Evolutionary conservation across 1,140 invertebrate genomes (phyloP).

Genomic region (Pseudachorutes palmiensis): DNA sequence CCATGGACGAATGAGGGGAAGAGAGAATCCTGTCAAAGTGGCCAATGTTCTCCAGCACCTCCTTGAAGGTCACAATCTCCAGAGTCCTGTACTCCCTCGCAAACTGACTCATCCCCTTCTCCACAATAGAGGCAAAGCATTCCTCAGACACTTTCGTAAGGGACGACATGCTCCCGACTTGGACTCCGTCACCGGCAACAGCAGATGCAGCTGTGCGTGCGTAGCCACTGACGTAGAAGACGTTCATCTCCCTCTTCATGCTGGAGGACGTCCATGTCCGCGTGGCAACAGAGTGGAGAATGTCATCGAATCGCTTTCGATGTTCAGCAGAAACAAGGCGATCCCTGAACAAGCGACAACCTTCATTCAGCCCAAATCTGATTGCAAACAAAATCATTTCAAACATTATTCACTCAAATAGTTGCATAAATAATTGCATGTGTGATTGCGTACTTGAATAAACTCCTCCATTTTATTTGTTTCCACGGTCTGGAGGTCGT

Average conservation of each 20-base stretch:
- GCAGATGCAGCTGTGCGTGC: not conserved
- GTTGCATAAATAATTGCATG: constrained; percentile 23
- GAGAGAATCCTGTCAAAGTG: constrained; percentile 56
- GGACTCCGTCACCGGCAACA: not conserved
- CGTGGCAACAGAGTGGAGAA: constrained; percentile 50
- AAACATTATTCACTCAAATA: not conserved
- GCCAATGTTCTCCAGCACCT: constrained; percentile 57
- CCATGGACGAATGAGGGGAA: constrained; percentile 54
- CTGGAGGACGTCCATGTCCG: constrained; percentile 45
- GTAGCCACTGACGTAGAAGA: not conserved
- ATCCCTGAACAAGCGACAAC: constrained; percentile 65
- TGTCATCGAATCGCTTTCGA: constrained; percentile 55
- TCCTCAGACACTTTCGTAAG: constrained; percentile 45
- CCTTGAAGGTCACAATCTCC: constrained; percentile 53
- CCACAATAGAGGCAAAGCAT: constrained; percentile 54
- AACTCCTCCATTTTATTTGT: constrained; percentile 8
- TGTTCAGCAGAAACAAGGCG: constrained; percentile 61
- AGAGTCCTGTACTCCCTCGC: constrained; percentile 54
- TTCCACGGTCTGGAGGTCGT: constrained; percentile 41
- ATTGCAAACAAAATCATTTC: constrained; percentile 39
- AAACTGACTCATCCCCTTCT: constrained; percentile 59
- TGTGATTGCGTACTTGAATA: constrained; percentile 1
- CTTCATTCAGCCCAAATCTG: constrained; percentile 66
- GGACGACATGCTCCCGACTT: not conserved
- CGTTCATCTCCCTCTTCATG: not conserved